phyloP scores from a whole-genome alignment of 2,888 invertebrate genomes.

The Polydrusus cervinus region DNA sequence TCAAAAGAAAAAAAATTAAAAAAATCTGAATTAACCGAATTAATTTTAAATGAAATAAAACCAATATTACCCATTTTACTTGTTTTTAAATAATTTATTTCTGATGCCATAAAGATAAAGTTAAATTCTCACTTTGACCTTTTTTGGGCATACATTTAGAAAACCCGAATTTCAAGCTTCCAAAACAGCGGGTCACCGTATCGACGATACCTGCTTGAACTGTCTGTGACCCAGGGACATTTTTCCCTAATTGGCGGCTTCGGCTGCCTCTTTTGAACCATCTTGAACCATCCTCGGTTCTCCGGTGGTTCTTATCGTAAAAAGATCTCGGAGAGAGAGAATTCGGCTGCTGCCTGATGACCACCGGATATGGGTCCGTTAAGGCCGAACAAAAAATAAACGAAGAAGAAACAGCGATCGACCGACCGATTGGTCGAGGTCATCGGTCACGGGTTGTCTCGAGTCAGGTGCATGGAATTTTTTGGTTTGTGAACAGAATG shows the following conservation, averaged over 20 bases:
- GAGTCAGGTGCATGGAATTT: conserved; percentile 12
- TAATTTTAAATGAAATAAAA: too few relatives aligned
- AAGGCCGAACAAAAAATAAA: conserved; percentile 43
- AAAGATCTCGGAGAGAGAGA: conserved; percentile 38
- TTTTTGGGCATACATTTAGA: conserved; percentile 49
- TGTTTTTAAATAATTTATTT: conserved; percentile 5
- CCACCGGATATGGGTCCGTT: conserved; percentile 54
- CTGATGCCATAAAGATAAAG: neutral
- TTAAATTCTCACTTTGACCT: conserved; percentile 36
- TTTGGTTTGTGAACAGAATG: conserved; percentile 2
- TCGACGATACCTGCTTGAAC: conserved; percentile 47
- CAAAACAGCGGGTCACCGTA: conserved; percentile 49
- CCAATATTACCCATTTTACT: neutral
- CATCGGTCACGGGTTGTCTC: conserved; percentile 39
- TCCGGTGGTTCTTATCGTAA: conserved; percentile 30
- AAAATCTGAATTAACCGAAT: too few relatives aligned
- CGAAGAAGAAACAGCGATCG: conserved; percentile 48
- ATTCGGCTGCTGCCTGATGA: conserved; percentile 51
- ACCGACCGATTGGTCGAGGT: conserved; percentile 45
- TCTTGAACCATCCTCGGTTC: conserved; percentile 23
- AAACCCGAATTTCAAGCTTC: conserved; percentile 50
- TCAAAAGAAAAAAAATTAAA: too few relatives aligned
- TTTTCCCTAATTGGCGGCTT: conserved; percentile 43
- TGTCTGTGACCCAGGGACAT: conserved; percentile 43
- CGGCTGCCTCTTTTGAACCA: conserved; percentile 15